phyloP scores from a whole-genome alignment of 64 coral and sea anemone species.

The Dendrophyllia cribrosa region DNA sequence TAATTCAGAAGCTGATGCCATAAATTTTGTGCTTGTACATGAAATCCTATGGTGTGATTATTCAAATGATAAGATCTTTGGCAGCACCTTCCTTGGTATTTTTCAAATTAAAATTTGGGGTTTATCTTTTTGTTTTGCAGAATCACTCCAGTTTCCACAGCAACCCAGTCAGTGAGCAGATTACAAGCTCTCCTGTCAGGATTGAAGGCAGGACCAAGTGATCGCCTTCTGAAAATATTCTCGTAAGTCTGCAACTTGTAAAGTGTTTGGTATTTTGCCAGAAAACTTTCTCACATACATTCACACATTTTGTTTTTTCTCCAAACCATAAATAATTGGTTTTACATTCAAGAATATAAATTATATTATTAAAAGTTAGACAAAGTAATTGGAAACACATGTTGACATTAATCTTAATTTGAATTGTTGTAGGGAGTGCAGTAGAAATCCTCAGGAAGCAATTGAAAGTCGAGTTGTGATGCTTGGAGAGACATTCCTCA shows the following conservation, averaged over 20 bases:
- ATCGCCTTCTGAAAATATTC: slow-evolving; percentile 82
- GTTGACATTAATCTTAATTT: not conserved
- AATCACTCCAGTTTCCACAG: slow-evolving; percentile 95
- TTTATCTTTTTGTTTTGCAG: slow-evolving; percentile 32
- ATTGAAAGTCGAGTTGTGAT: slow-evolving; percentile 80
- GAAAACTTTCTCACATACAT: no score
- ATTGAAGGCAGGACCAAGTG: slow-evolving; percentile 87
- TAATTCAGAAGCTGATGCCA: not conserved
- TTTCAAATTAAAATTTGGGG: not conserved
- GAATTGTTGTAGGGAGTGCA: slow-evolving; percentile 75
- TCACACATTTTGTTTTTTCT: no score
- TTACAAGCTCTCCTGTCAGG: slow-evolving; percentile 88
- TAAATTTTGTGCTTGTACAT: not conserved
- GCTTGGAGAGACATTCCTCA: slow-evolving; percentile 89
- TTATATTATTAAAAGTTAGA: no score
- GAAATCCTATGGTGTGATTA: no score
- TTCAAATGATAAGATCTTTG: no score
- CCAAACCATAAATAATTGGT: not conserved
- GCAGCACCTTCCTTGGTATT: not conserved
- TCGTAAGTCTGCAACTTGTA: slow-evolving; percentile 45
- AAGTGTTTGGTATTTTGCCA: no score
- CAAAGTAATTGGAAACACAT: no score
- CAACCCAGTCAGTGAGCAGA: slow-evolving; percentile 95
- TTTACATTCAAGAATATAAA: no score
- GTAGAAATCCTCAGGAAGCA: slow-evolving; percentile 79